Conservation (phyloP, 2,113 vertebrate species). For the Spilogale gracilis region DNA sequence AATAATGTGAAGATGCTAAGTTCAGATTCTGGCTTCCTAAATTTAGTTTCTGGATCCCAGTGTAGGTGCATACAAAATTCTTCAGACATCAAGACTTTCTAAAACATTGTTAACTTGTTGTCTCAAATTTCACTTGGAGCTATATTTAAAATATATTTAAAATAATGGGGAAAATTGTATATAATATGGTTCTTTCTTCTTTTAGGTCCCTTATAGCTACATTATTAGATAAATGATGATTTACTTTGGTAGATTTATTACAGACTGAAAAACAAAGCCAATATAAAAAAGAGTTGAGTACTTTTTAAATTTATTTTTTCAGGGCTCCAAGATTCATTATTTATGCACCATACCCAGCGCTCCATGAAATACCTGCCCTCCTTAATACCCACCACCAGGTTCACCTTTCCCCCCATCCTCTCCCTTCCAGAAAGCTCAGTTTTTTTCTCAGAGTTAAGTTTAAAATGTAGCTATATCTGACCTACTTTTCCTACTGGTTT, state of each 20-base stretch:
- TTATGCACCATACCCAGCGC: too few species aligned
- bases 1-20: constrained; percentile 46
- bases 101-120: constrained; percentile 51
- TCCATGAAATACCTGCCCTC: too few species aligned
- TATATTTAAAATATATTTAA: constrained; percentile 55
- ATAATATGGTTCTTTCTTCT: constrained; percentile 44
- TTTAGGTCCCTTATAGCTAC: background rate
- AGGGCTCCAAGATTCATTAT: too few species aligned
- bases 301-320: too few species aligned
- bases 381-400: too few species aligned
- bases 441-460: background rate
- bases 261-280: constrained; percentile 22
- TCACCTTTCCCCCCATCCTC: too few species aligned
- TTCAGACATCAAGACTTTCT: constrained; percentile 59
- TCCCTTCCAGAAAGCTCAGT: too few species aligned
- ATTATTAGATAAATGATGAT: constrained; percentile 48
- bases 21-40: constrained; percentile 57
- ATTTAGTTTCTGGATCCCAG: constrained; percentile 54
- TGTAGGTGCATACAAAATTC: constrained; percentile 36
- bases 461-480: background rate
- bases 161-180: constrained; percentile 1
- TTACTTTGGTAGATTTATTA: constrained; percentile 66
- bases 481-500: constrained; percentile 23
- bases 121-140: constrained; percentile 66
- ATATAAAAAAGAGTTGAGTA: background rate